phyloP scores from a whole-genome alignment of 2,888 invertebrate genomes.

The Ophioninae sp. region DNA sequence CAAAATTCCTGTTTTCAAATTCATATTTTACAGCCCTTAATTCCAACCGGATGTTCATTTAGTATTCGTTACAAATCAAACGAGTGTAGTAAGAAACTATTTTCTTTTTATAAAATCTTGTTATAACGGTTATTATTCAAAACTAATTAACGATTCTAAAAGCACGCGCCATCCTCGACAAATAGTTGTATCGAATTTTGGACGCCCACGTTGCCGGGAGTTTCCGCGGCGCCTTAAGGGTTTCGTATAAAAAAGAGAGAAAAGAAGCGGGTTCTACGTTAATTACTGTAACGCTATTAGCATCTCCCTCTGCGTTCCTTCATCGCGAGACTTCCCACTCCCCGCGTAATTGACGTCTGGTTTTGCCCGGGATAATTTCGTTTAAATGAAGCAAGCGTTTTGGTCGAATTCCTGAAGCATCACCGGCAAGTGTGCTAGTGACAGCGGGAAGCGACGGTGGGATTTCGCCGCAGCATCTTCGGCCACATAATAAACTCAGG shows the following conservation, averaged over 20 bases:
- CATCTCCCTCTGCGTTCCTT: slow-evolving; percentile 44
- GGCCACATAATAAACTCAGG: slow-evolving; percentile 15
- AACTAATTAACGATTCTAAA: slow-evolving; percentile 9
- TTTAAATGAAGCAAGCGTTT: slow-evolving; percentile 56
- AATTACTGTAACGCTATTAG: slow-evolving; percentile 61
- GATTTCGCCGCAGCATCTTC: slow-evolving; percentile 15
- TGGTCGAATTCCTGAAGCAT: slow-evolving; percentile 59
- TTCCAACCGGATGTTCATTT: too few species aligned
- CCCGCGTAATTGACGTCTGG: slow-evolving; percentile 59
- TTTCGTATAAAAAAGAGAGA: not conserved
- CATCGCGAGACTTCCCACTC: slow-evolving; percentile 18
- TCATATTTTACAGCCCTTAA: too few species aligned
- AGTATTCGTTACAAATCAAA: not conserved
- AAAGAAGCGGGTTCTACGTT: slow-evolving; percentile 44
- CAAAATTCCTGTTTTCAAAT: too few species aligned
- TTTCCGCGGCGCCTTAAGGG: not conserved
- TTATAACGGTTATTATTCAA: not conserved
- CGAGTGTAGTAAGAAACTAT: not conserved
- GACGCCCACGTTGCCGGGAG: slow-evolving; percentile 28
- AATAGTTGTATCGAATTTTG: not conserved
- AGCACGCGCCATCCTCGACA: not conserved
- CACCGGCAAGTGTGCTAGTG: slow-evolving; percentile 59
- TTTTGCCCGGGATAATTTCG: slow-evolving; percentile 60
- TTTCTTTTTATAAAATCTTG: not conserved
- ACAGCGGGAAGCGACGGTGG: slow-evolving; percentile 34